Base-by-base conservation (phyloP, 2,797 vertebrate species). In the Acanthiza pusilla region DNA sequence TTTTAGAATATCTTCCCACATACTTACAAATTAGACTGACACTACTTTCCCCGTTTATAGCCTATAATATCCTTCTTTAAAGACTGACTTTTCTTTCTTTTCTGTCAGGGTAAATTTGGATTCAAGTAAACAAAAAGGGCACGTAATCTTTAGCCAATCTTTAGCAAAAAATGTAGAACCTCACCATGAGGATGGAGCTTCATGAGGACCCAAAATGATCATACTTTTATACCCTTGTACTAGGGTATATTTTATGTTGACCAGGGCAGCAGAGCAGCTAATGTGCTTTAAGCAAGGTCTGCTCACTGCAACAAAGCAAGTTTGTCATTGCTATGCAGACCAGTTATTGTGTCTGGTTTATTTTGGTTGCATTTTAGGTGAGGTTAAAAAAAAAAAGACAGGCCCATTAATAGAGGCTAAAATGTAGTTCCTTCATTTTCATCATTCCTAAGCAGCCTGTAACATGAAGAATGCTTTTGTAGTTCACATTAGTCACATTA, bases 401-500 rank as follows among this genome's bases (percentile, higher is more conserved):
- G 42, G 26, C 4, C 51, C 26, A 42, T 76, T 88, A 88, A 68
- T 32, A 93, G 22, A 72, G 20, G 32, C 5, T 73, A 62, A 88
- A 94, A 96, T 85, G 73, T 47, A 75, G 63, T 54, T 81, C 48
- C 50, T 94, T 81, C 42, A 32, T 85, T 43, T 93, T 63, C 75
- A 65, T 74, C 87, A 89, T 91, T 94, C 94, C 82, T 94, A 80
- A 84, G 70, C 66, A 93, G 88, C 32, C 74, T 85, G 50, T 75
- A 96, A 91, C 91, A 87, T 62, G 91, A 91, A 83, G 61, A 92
- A 95, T 89, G 91, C 42, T 74, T 96, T 87, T 94, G 94, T 93
- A 92, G 84, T 96, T 97, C 86, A 75, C 58, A 57, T 95, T 88
- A 93, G 83, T 94, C 83, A 84, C 67, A 51, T 92, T 96, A 90